Evolutionary conservation across 2,888 invertebrate genomes (phyloP).

Genomic region (Pherbina coryleti): DNA sequence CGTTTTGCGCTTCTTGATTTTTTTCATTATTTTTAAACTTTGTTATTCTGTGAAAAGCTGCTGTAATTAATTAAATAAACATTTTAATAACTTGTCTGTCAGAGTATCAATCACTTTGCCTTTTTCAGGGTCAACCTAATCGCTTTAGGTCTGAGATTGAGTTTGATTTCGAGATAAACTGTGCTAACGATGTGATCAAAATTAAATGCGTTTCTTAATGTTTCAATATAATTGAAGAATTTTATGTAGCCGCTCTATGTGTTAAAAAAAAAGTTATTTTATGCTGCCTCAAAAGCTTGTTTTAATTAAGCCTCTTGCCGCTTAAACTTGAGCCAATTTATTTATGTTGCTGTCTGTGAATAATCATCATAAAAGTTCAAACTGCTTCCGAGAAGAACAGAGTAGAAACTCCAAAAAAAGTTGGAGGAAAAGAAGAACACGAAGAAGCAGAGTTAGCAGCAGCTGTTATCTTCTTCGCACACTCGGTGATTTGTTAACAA

Average conservation of each 20-base stretch:
- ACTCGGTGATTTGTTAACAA: not conserved
- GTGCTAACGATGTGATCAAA: not conserved
- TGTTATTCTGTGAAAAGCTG: not conserved
- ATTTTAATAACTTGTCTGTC: not conserved
- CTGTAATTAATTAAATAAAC: not conserved
- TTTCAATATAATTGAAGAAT: too few relatives aligned
- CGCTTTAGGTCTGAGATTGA: not conserved
- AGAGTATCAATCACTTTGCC: not conserved
- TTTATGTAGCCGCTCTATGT: not conserved
- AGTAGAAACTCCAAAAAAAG: too few relatives aligned
- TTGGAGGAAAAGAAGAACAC: too few relatives aligned
- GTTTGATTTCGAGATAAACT: not conserved
- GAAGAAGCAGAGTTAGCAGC: too few relatives aligned
- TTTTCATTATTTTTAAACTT: not conserved
- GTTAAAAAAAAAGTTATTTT: not conserved
- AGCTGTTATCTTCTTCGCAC: not conserved
- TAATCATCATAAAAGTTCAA: too few relatives aligned
- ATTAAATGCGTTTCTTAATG: too few relatives aligned
- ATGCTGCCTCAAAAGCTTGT: not conserved
- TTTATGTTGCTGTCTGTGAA: too few relatives aligned
- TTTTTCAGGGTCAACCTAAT: not conserved
- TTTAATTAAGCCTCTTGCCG: not conserved
- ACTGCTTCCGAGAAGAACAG: too few relatives aligned
- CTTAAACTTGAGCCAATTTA: too few relatives aligned
- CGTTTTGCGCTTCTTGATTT: not conserved